Base-by-base conservation (phyloP, 2,888 invertebrate species). In the Rotaria macrura region DNA sequence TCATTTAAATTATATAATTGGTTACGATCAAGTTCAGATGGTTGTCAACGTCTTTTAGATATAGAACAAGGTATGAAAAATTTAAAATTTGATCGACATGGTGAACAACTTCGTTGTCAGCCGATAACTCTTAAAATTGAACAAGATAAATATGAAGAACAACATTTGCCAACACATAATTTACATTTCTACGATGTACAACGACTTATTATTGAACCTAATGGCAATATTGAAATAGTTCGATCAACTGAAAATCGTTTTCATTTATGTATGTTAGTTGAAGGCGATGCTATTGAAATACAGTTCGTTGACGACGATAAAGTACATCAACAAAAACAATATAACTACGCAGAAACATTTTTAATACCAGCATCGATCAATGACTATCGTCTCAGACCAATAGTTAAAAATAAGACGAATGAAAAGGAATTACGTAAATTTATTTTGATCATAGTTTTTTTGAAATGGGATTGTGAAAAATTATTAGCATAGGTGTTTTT, bases 381-480 rank as follows among this genome's bases (percentile, higher is more conserved):
- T 38, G n/a, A 40, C 40, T 79, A 79, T 79, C 10, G 10, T 43
- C 9, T 79, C 3, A 23, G 79, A 34, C 40, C 40, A 79, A 79
- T 65, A 23, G 43, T 79, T 43, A 40, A 79, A 43, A 79, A 79
- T 79, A 43, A 40, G 40, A 14, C 40, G 40, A 9, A 79, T 43
- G 43, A 40, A n/a, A 65, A 65, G 17, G 12, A 54, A 54, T 7
- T 9, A 25, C 54, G 7, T 4, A 43, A 79, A 79, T 79, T 23
- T 23, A 79, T 43, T 43, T 25, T 79, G n/a, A 25, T 79, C 12
- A 79, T n/a, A 23, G 12, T 43, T n/a, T 79, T 43, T 79, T n/a
- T 79, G 10, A 79, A 79, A n/a, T 79, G 79, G 79, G n/a, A 79
- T 43, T 79, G 79, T 79, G 79, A 79, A 43, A 79, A 79, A n/a